Evolutionary conservation across 2,888 invertebrate genomes (phyloP).

Genomic region (Eustalomyia histrio): DNA sequence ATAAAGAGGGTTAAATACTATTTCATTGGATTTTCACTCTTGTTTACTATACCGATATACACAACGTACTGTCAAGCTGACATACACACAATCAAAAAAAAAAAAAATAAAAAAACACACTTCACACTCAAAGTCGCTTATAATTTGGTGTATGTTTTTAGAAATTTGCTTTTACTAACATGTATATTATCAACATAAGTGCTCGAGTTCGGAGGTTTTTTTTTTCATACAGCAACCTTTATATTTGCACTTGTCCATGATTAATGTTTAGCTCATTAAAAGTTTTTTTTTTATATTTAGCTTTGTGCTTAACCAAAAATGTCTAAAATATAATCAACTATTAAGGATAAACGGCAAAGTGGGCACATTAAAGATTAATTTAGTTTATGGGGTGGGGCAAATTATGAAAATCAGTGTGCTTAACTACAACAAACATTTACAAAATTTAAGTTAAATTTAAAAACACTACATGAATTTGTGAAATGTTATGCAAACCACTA

Average conservation of each 20-base stretch:
- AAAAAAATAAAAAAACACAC: neutral
- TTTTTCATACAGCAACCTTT: neutral
- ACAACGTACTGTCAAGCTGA: slow-evolving; percentile 3
- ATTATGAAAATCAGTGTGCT: too few species aligned
- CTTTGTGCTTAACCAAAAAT: slow-evolving; percentile 41
- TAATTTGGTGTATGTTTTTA: slow-evolving; percentile 3
- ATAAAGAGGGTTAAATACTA: neutral
- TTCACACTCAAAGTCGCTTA: slow-evolving; percentile 24
- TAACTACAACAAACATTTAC: too few species aligned
- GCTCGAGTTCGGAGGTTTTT: neutral
- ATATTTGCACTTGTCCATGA: slow-evolving; percentile 41
- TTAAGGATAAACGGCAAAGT: slow-evolving; percentile 34
- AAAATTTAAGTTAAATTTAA: too few species aligned
- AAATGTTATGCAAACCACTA: neutral
- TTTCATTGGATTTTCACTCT: slow-evolving; percentile 28
- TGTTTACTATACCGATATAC: slow-evolving; percentile 22
- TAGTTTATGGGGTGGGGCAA: too few species aligned
- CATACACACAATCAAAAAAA: neutral
- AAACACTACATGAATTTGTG: too few species aligned
- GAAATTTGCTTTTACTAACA: neutral
- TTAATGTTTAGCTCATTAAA: slow-evolving; percentile 53
- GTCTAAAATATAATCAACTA: slow-evolving; percentile 54
- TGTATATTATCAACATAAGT: slow-evolving; percentile 14
- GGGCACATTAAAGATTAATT: too few species aligned
- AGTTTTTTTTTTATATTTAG: slow-evolving; percentile 18